These are phyloP conservation scores for Tachysurus fulvidraco DNA, from an alignment of 2,113 vertebrate genomes.

Conservation along the genomic window DNA sequence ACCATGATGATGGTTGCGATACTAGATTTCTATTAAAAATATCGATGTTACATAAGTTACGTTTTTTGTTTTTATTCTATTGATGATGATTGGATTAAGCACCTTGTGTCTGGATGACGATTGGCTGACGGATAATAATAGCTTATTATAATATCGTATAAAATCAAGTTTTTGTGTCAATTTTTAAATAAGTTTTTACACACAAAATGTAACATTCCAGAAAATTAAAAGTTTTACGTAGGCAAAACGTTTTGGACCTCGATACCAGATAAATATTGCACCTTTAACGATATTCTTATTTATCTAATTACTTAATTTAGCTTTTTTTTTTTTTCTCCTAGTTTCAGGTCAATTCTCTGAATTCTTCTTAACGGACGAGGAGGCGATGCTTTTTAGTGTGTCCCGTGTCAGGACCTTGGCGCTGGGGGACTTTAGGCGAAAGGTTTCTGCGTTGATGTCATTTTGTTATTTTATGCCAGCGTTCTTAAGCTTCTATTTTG, in stretches of 20 bases:
- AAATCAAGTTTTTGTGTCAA: neutral
- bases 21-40: neutral
- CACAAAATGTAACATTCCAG: neutral
- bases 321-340: neutral
- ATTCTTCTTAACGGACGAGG: neutral
- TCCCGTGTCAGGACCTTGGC: neutral
- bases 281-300: neutral
- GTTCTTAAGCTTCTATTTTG: conserved; percentile 63
- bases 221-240: neutral
- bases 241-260: neutral
- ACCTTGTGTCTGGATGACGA: neutral
- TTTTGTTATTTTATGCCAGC: conserved; percentile 63
- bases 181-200: neutral
- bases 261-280: neutral
- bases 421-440: neutral
- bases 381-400: neutral
- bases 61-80: neutral
- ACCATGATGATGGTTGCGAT: neutral
- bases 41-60: neutral
- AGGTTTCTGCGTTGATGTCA: conserved; percentile 36
- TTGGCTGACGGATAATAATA: neutral
- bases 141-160: neutral
- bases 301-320: no score
- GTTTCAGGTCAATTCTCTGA: neutral
- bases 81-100: neutral